These are phyloP conservation scores for Aleiodes leptofemur DNA, from an alignment of 2,888 invertebrate genomes.

Conservation along the genomic window DNA sequence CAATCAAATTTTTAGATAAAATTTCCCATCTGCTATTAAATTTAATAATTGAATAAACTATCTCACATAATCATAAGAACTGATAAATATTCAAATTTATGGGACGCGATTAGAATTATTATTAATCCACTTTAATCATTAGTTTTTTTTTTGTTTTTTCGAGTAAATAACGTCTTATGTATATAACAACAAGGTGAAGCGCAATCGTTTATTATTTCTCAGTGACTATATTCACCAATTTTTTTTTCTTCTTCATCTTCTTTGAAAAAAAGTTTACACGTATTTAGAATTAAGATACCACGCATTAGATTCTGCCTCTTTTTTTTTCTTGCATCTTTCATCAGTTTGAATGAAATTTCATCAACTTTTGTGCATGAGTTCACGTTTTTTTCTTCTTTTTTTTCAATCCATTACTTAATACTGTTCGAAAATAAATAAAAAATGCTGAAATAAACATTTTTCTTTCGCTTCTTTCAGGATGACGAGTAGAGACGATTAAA, in stretches of 20 bases:
- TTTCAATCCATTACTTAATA: slow-evolving; percentile 29
- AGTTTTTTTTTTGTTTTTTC: slow-evolving; percentile 43
- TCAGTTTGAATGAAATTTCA: too few species aligned
- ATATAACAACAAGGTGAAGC: slow-evolving; percentile 75
- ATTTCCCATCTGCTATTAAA: slow-evolving; percentile 16
- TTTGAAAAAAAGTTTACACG: slow-evolving; percentile 68
- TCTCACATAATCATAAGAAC: slow-evolving; percentile 17
- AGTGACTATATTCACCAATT: slow-evolving; percentile 24
- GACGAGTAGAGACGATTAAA: slow-evolving; percentile 14
- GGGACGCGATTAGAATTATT: slow-evolving; percentile 53
- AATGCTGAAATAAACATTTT: slow-evolving; percentile 10
- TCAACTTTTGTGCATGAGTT: too few species aligned
- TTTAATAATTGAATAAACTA: background rate
- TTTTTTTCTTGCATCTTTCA: too few species aligned
- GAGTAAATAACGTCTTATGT: slow-evolving; percentile 73
- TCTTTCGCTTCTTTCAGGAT: background rate
- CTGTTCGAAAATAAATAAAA: slow-evolving; percentile 23
- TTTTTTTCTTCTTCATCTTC: background rate
- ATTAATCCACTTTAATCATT: slow-evolving; percentile 25
- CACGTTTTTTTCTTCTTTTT: slow-evolving; percentile 13
- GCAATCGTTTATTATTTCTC: slow-evolving; percentile 64
- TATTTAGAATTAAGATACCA: slow-evolving; percentile 72
- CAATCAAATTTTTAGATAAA: too few species aligned
- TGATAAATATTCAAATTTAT: slow-evolving; percentile 44
- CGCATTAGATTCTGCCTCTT: too few species aligned